Base-by-base conservation (phyloP, 1,140 invertebrate genomes). In the Neodiprion lecontei region DNA sequence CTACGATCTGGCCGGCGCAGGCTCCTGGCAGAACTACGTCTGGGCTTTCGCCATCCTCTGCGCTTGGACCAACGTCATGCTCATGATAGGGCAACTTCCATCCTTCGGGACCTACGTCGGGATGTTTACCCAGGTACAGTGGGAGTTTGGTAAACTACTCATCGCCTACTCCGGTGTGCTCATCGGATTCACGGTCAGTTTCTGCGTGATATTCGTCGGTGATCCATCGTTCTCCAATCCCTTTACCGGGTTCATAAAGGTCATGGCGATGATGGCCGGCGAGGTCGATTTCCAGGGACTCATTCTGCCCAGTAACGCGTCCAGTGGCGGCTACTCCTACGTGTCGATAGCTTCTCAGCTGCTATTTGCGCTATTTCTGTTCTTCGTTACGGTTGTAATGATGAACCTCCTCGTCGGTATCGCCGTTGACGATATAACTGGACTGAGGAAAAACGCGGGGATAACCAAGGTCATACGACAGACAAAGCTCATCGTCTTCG, bases 341-440 rank as follows among this genome's bases (percentile, higher is more conserved):
- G 53, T 61, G 5, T 91, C 91, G 7, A 83, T 91, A 3, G 92
- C 91, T 49, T 89, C 92, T 0, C 92, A 93, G 78, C 86, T 92
- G 3, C 89, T 92, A 9, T 92, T 92, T 76, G 89, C 90, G 5
- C 77, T 92, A 0, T 93, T 93, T 76, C 88, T 93, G 12, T 89
- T 93, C 50, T 91, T 93, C 78, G 91, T 93, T 8, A 92, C 92
- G 4, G 92, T 94, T 14, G 92, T 93, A 17, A 79, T 94, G 1
- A 94, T 93, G 92, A 93, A 93, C 83, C 77, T 94, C 1, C 82
- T 94, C 0, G 91, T 94, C n/a, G 92, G 92, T 78, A 91, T 93
- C 74, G 92, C 92, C 7, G 92, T 93, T 1, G 90, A 92, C 66
- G 92, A 93, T 82, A 93, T 93, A 75, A 91, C 93, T 82, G 92